Evolutionary conservation across 37 sponge, comb jelly and placozoan species (phyloP).

Genomic region (Eunapius fragilis): DNA sequence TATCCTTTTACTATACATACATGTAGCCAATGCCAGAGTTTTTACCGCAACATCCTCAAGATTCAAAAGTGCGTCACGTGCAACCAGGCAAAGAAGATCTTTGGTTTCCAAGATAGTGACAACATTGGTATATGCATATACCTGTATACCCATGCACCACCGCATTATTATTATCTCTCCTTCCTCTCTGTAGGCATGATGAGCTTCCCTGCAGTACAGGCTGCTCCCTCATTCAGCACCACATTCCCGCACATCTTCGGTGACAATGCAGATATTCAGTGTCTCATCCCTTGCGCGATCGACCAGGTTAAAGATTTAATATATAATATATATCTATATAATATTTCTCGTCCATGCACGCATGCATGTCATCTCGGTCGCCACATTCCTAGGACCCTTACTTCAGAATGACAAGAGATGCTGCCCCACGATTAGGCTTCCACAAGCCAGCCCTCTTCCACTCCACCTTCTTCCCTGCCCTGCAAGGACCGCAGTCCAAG

Average conservation of each 20-base stretch:
- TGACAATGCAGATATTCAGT: constrained; percentile 59
- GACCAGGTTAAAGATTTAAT: constrained; percentile 67
- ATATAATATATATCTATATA: background rate
- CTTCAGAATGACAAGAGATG: constrained; percentile 93
- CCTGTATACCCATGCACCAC: too few relatives aligned
- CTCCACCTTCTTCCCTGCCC: constrained; percentile 89
- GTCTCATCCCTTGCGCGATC: constrained; percentile 94
- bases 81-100: constrained; percentile 87
- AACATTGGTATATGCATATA: constrained; percentile 63
- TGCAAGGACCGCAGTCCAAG: constrained; percentile 89
- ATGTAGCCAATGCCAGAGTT: constrained; percentile 31
- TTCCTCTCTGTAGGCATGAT: constrained; percentile 58
- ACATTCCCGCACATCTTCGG: constrained; percentile 93
- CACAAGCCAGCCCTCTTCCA: constrained; percentile 85
- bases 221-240: constrained; percentile 83
- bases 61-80: constrained; percentile 87
- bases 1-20: too few relatives aligned
- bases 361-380: background rate
- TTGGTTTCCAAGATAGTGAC: constrained; percentile 83
- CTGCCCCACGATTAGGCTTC: constrained; percentile 78
- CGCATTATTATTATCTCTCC: background rate
- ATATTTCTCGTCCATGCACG: too few relatives aligned
- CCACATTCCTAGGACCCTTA: constrained; percentile 77
- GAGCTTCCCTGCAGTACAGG: constrained; percentile 90
- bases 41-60: constrained; percentile 58